Base-by-base conservation (phyloP, 1,140 invertebrate species). In the Pseudomyrmex cubaensis region DNA sequence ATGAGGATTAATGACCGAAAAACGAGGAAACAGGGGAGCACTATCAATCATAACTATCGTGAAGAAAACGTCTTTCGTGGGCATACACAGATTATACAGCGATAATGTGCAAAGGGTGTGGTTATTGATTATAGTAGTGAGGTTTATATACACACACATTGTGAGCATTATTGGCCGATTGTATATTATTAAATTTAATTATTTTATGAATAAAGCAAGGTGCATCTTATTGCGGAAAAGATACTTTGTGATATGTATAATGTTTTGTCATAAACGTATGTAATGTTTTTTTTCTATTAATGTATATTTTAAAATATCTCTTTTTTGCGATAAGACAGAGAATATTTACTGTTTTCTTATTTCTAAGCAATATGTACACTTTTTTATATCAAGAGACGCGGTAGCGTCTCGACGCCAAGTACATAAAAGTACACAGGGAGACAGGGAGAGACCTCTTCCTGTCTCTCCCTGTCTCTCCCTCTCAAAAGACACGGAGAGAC, bases 21-120 rank as follows among this genome's bases (percentile, higher is more conserved):
- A 87, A 87, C 82, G 86, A 84, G 85, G 67, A 59, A 87, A 80
- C 85, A 46, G 35, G 61, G 57, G 25, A 22, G 46, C 10, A 69
- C 85, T 87, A 87, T 87, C 85, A 84, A 87, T 87, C 86, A 87
- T 84, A 72, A 84, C 82, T 87, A 87, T 66, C 83, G 85, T 75
- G 82, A 73, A 74, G 63, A 73, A 83, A 85, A 80, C 80, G 75
- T 87, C 86, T 78, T 87, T 84, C 59, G 74, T 25, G 48, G 64
- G 70, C 77, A 70, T 70, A 84, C 85, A 78, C 69, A 59, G 82
- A 87, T 87, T 84, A 80, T 76, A 64, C 48, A 59, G 73, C 66
- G 86, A 87, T 87, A 87, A 66, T 69, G 62, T 59, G 35, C 35
- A 62, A 64, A 75, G 74, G 56, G 85, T 20, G 73, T 67, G 85